Percentiles rank a stretch among this genome's conserved stretches.
These are phyloP conservation scores for Pelecanus crispus DNA, from an alignment of 2,113 vertebrate genomes.

Conservation along the genomic window DNA sequence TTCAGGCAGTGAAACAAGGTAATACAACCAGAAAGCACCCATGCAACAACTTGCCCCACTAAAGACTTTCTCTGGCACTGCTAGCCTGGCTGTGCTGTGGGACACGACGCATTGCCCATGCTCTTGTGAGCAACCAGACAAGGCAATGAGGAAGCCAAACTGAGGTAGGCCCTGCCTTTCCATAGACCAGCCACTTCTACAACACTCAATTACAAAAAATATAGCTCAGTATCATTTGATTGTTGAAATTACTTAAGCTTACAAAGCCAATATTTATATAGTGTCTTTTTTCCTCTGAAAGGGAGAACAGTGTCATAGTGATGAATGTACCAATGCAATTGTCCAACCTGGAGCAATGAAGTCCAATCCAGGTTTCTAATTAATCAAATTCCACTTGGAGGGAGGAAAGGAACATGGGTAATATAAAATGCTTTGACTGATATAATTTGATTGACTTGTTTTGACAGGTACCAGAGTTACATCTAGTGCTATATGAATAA, in stretches of 20 bases:
- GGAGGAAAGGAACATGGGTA: neutral
- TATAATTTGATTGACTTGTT: neutral
- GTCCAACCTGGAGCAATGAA: neutral
- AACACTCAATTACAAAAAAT: neutral
- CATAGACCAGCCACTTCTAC: neutral
- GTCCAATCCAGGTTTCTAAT: neutral
- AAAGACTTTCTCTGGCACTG: neutral
- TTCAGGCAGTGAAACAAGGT: neutral
- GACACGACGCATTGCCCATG: rapidly evolving
- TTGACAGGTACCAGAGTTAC: conserved; percentile 4
- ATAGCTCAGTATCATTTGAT: neutral
- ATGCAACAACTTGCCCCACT: neutral
- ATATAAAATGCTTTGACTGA: neutral
- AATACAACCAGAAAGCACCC: neutral
- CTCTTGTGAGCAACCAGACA: neutral
- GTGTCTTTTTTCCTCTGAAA: neutral
- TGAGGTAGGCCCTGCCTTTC: neutral
- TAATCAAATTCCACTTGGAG: neutral
- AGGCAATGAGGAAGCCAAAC: neutral
- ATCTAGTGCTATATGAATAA: neutral
- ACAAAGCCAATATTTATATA: neutral
- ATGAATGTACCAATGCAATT: neutral
- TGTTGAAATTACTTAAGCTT: neutral
- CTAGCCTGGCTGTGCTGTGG: neutral
- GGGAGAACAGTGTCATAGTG: neutral